phyloP scores from a whole-genome alignment of 2,797 vertebrate species.

The Catamblyrhynchus diadema region DNA sequence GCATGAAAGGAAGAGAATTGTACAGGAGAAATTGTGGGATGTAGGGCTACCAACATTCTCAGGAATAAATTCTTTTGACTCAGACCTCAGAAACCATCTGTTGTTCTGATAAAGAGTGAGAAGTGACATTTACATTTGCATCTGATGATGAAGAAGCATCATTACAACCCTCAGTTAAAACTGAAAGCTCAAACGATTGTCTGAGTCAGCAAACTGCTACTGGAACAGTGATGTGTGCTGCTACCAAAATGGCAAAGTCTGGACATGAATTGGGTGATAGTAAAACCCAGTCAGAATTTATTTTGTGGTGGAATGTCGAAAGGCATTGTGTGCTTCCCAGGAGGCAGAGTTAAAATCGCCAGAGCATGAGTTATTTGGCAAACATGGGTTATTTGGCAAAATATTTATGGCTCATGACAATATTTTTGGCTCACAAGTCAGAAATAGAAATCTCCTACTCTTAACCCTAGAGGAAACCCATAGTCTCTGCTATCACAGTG shows the following conservation, averaged over 20 bases:
- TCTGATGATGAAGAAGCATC: not conserved
- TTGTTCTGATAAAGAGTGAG: rapidly evolving
- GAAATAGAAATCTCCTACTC: not conserved
- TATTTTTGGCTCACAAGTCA: not conserved
- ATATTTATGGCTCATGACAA: no score
- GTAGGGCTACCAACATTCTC: not conserved
- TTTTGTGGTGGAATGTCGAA: rapidly evolving
- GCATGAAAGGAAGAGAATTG: not conserved
- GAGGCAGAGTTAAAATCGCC: not conserved
- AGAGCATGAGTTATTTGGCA: no score
- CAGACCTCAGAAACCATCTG: not conserved
- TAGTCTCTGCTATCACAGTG: not conserved
- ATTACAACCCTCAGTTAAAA: not conserved
- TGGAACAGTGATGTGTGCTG: rapidly evolving
- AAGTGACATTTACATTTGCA: rapidly evolving
- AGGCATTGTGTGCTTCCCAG: not conserved
- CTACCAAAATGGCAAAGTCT: not conserved
- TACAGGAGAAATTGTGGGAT: not conserved
- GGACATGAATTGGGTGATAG: not conserved
- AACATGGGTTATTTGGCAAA: no score
- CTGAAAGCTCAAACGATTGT: not conserved
- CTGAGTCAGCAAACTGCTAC: not conserved
- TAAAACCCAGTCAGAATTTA: not conserved
- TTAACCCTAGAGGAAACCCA: not conserved
- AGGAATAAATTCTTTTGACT: not conserved